These are phyloP conservation scores for Encarsia formosa DNA, from an alignment of 2,888 invertebrate species.

Conservation along the genomic window DNA sequence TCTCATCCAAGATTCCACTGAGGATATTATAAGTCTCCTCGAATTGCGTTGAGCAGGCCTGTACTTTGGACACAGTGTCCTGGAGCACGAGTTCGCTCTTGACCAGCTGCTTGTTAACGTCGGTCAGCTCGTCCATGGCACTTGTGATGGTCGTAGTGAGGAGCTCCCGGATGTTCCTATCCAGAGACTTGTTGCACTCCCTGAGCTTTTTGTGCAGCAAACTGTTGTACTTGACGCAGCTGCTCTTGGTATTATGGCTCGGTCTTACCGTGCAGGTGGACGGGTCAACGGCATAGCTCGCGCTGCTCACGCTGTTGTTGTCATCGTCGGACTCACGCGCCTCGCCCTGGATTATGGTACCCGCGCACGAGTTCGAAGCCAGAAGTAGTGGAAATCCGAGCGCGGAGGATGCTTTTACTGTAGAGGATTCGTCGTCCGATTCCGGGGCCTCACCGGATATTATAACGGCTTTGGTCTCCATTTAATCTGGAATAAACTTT, in stretches of 20 bases:
- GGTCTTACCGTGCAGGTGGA: conserved; percentile 42
- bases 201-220: conserved; percentile 46
- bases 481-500: no score
- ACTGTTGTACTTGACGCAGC: conserved; percentile 47
- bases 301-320: conserved; percentile 40
- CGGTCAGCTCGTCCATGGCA: conserved; percentile 41
- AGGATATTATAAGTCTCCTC: conserved; percentile 39
- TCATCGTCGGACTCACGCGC: conserved; percentile 48
- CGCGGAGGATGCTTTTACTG: conserved; percentile 37
- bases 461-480: conserved; percentile 47
- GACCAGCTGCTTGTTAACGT: conserved; percentile 44
- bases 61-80: conserved; percentile 46
- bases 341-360: conserved; percentile 47
- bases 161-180: conserved; percentile 41
- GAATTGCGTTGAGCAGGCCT: conserved; percentile 39
- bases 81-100: conserved; percentile 46
- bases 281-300: conserved; percentile 43
- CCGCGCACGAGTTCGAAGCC: conserved; percentile 40
- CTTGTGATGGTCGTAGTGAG: conserved; percentile 37
- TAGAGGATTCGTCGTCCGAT: conserved; percentile 46
- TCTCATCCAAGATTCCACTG: conserved; percentile 39
- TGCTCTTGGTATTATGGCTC: conserved; percentile 38
- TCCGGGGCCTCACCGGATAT: conserved; percentile 48
- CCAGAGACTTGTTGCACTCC: conserved; percentile 46
- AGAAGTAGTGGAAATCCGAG: conserved; percentile 37